phyloP scores from a whole-genome alignment of 2,113 vertebrate species.

The Trogon melanurus region DNA sequence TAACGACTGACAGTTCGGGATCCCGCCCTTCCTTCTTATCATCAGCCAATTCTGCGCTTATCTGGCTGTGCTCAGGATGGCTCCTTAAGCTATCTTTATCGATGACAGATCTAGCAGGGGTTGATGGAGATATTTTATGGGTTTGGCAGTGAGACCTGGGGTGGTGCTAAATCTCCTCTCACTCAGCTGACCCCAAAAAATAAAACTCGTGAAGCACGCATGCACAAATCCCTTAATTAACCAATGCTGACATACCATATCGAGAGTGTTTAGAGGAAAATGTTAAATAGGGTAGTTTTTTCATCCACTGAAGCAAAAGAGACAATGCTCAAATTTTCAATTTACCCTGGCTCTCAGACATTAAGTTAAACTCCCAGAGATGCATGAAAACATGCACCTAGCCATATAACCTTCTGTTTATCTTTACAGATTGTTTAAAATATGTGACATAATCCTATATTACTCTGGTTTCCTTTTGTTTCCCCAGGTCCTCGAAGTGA shows the following conservation, averaged over 20 bases:
- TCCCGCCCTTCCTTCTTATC: not conserved
- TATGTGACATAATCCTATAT: not conserved
- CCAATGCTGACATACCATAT: not conserved
- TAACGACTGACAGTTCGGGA: not conserved
- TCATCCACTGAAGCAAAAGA: not conserved
- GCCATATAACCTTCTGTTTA: not conserved
- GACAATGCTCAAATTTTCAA: not conserved
- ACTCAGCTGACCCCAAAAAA: conserved; percentile 3
- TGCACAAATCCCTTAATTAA: conserved; percentile 59
- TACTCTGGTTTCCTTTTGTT: not conserved
- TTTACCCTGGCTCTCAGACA: not conserved
- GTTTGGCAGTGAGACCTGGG: not conserved
- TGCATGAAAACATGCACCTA: not conserved
- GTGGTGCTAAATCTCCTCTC: not conserved
- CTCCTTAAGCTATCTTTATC: conserved; percentile 32
- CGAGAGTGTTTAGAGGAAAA: not conserved
- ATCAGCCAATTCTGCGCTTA: not conserved
- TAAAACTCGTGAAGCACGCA: conserved; percentile 31
- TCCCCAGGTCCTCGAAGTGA: not conserved
- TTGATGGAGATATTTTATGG: conserved; percentile 42
- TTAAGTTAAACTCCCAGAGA: not conserved
- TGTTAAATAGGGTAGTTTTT: not conserved
- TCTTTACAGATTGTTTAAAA: not conserved
- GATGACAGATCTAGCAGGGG: conserved; percentile 50
- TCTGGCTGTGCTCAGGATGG: not conserved